These are phyloP conservation scores for Aleiodes testaceus DNA, from an alignment of 2,888 invertebrate genomes.

Conservation along the genomic window DNA sequence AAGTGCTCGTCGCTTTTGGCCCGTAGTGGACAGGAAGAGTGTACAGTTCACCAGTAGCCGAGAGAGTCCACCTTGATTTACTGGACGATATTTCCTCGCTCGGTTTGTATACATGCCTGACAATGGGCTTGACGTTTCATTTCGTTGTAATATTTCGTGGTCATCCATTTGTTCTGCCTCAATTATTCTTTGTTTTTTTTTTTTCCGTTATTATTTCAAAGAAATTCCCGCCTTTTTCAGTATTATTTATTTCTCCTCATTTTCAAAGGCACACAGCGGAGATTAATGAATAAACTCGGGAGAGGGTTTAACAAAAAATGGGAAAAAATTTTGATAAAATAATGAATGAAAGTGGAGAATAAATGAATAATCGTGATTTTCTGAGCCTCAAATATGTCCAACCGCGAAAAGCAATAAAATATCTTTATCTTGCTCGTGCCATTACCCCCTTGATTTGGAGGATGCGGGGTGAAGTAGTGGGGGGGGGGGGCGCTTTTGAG, in stretches of 20 bases:
- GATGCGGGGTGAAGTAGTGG: constrained; percentile 25
- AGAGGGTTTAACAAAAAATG: constrained; percentile 2
- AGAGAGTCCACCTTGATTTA: constrained; percentile 55
- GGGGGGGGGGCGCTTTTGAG: constrained; percentile 51
- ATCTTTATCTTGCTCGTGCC: constrained; percentile 72
- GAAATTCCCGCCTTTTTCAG: constrained; percentile 9
- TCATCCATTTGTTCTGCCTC: constrained; percentile 31
- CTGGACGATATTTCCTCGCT: constrained; percentile 70
- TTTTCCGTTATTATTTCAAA: constrained; percentile 1
- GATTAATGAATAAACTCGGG: neutral
- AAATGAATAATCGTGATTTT: constrained; percentile 19
- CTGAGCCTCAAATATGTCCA: constrained; percentile 53
- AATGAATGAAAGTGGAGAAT: constrained; percentile 6
- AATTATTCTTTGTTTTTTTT: constrained; percentile 31
- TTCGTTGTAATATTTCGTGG: constrained; percentile 64
- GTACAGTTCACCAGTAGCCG: constrained; percentile 38
- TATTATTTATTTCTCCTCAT: neutral
- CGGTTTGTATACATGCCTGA: constrained; percentile 59
- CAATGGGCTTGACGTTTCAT: constrained; percentile 72
- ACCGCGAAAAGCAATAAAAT: constrained; percentile 70
- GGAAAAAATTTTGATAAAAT: neutral
- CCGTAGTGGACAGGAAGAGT: constrained; percentile 53
- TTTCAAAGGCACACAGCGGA: neutral
- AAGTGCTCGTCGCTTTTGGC: constrained; percentile 60
- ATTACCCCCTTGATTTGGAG: constrained; percentile 70